A percentile compares a stretch with the other conserved stretches of the same genome.
phyloP scores from a whole-genome alignment of 2,888 invertebrate species.

The Heliconius cydno region DNA sequence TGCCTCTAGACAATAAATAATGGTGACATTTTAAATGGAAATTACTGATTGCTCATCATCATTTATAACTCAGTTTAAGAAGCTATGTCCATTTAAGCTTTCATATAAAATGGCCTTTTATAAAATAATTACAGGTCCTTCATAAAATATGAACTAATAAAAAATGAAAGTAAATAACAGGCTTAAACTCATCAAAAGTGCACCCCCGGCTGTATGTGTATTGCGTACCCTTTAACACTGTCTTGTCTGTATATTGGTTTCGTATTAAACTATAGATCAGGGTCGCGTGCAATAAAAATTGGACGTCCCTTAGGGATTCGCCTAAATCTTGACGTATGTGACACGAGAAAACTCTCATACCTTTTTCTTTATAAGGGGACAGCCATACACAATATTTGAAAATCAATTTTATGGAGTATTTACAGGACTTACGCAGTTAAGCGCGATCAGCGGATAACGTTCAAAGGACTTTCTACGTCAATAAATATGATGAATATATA shows the following conservation, averaged over 20 bases:
- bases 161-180: conserved; percentile 2
- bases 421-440: conserved; percentile 41
- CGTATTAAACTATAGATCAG: conserved; percentile 77
- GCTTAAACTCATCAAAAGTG: conserved; percentile 29
- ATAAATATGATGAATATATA: conserved; percentile 64
- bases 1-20: conserved; percentile 66
- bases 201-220: conserved; percentile 60
- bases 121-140: background rate
- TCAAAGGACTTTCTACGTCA: conserved; percentile 49
- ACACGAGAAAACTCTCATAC: conserved; percentile 73
- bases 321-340: conserved; percentile 80
- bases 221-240: conserved; percentile 65
- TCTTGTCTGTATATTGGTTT: conserved; percentile 67
- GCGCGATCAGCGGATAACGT: conserved; percentile 43
- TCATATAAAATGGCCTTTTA: background rate
- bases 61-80: conserved; percentile 58
- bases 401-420: conserved; percentile 66
- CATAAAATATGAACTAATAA: conserved; percentile 2
- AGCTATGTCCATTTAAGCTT: conserved; percentile 46
- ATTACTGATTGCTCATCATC: conserved; percentile 65
- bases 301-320: conserved; percentile 77
- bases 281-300: conserved; percentile 79
- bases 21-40: conserved; percentile 66
- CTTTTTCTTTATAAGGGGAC: conserved; percentile 68
- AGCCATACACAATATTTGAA: conserved; percentile 66